These are phyloP conservation scores for Argyrosomus japonicus DNA, from an alignment of 2,113 vertebrate species.

Conservation along the genomic window DNA sequence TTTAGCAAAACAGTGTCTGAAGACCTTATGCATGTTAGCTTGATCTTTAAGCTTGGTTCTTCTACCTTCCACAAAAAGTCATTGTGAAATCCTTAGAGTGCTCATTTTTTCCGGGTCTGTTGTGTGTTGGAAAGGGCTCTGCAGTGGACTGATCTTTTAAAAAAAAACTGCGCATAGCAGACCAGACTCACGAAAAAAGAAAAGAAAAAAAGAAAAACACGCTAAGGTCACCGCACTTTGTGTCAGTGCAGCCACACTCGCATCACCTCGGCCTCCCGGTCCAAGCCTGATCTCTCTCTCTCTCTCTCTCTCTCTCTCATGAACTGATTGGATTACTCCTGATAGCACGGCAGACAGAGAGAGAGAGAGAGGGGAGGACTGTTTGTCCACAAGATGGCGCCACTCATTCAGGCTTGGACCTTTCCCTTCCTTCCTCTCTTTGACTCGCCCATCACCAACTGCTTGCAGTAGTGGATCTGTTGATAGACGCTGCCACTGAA, in stretches of 20 bases:
- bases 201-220: slow-evolving; percentile 28
- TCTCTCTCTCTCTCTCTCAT: background rate
- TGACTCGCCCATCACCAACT: slow-evolving; percentile 55
- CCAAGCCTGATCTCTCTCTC: slow-evolving; percentile 54
- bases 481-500: slow-evolving; percentile 74
- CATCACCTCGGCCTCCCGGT: slow-evolving; percentile 43
- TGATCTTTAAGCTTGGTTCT: slow-evolving; percentile 82
- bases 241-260: slow-evolving; percentile 59
- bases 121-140: slow-evolving; percentile 82
- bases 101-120: slow-evolving; percentile 70
- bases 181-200: slow-evolving; percentile 65
- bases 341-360: slow-evolving; percentile 26
- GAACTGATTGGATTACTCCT: slow-evolving; percentile 40
- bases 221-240: slow-evolving; percentile 56
- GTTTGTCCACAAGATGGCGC: slow-evolving; percentile 72
- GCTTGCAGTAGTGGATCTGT: slow-evolving; percentile 71
- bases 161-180: slow-evolving; percentile 74
- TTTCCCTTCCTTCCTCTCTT: background rate
- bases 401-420: slow-evolving; percentile 51
- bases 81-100: slow-evolving; percentile 67
- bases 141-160: slow-evolving; percentile 72
- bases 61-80: slow-evolving; percentile 72
- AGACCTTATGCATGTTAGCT: slow-evolving; percentile 86
- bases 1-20: slow-evolving; percentile 80
- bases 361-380: slow-evolving; percentile 18